Evolutionary conservation across 2,888 invertebrate genomes (phyloP).

Genomic region (Drosophila paranaensis): DNA sequence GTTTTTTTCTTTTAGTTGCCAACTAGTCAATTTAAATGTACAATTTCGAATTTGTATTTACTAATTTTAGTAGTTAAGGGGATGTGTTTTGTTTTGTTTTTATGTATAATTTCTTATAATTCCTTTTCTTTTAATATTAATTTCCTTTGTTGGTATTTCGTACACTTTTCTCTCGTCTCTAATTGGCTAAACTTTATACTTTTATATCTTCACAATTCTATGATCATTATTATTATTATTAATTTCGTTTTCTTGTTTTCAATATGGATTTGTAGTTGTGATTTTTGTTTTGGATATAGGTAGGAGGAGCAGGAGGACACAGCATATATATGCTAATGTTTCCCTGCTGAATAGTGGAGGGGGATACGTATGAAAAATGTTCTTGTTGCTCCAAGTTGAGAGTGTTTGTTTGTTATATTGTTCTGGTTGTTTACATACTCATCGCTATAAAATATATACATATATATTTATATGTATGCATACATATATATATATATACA

Average conservation of each 20-base stretch:
- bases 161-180: slow-evolving; percentile 67
- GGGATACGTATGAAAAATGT: slow-evolving; percentile 57
- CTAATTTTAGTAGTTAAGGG: slow-evolving; percentile 75
- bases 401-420: slow-evolving; percentile 25
- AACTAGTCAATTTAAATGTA: slow-evolving; percentile 62
- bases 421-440: slow-evolving; percentile 64
- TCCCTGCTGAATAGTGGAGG: slow-evolving; percentile 8
- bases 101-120: slow-evolving; percentile 67
- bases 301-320: slow-evolving; percentile 1
- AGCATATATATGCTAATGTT: slow-evolving; percentile 3
- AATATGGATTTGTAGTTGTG: slow-evolving; percentile 51
- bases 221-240: slow-evolving; percentile 28
- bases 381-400: slow-evolving; percentile 45
- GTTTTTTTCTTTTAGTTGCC: slow-evolving; percentile 17
- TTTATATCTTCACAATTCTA: slow-evolving; percentile 66
- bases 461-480: slow-evolving; percentile 44
- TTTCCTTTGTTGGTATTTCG: slow-evolving; percentile 47
- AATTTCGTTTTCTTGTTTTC: slow-evolving; percentile 37
- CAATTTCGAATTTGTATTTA: slow-evolving; percentile 78
- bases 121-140: slow-evolving; percentile 40
- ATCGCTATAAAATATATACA: slow-evolving; percentile 56
- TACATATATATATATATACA: slow-evolving; percentile 39
- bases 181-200: slow-evolving; percentile 78
- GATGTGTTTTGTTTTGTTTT: slow-evolving; percentile 51
- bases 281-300: slow-evolving; percentile 42